Evolutionary conservation across 2,797 vertebrate species (phyloP), one percentile per base, ranked within the genome.

Genomic region (Bovichtus variegatus): DNA sequence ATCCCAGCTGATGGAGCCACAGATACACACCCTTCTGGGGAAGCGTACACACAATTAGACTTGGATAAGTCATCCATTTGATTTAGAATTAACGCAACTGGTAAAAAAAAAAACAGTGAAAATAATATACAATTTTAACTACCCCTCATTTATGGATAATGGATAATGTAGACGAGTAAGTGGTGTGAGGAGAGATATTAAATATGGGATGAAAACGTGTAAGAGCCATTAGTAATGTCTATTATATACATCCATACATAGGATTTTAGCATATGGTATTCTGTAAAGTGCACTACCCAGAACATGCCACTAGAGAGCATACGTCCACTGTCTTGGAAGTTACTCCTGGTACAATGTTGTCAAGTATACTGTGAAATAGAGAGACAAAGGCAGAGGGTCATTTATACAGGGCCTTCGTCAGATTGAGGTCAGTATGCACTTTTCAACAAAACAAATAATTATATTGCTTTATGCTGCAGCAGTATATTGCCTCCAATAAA

Each of bases 261-360:
- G 5, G 4, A 55, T 70, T 69, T 51, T 7, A 57, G 11, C 13
- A 5, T 71, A 31, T 4, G 2, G 10, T n/a, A 21, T 34, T 62
- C 23, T 62, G 41, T 15, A 10, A 27, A 1, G 0, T 81, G 85
- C 71, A 81, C 0, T 91, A 65, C 34, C 47, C 2, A 16, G 0
- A 47, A 59, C 0, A 13, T 9, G 19, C 76, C 93, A 85, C 86
- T 84, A 87, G 89, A 86, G 76, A 3, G 82, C 83, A 38, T 3
- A 36, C 3, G 2, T 53, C 5, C 4, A 72, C 78, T 76, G 19
- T 29, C 58, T 59, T 78, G 40, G 44, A 40, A 64, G 34, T 36
- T 9, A 5, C 29, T 58, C 5, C 41, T 34, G 25, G 36, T 47
- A 23, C n/a, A 53, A 8, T 57, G 18, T 53, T 40, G 51, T 63